A percentile compares a stretch with the other conserved stretches of the same genome.
phyloP scores from a whole-genome alignment of 2,888 invertebrate genomes.

The Eupithecia pulchellata region DNA sequence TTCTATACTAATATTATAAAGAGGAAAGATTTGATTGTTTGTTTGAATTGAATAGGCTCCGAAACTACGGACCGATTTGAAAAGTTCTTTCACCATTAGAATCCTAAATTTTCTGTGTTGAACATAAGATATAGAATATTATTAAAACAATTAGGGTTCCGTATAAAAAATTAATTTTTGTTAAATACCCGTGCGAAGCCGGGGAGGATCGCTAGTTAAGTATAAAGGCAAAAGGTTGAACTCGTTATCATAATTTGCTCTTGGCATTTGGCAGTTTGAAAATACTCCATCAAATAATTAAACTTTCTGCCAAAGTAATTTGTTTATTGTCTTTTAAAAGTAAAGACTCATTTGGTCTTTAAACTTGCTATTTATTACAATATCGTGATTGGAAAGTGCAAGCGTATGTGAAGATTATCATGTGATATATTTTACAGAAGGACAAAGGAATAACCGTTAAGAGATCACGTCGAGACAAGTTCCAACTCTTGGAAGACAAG shows the following conservation, averaged over 20 bases:
- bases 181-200: too few relatives aligned
- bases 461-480: conserved; percentile 41
- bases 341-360: background rate
- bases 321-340: background rate
- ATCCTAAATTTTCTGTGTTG: too few relatives aligned
- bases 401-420: conserved; percentile 1
- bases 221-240: background rate
- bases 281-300: background rate
- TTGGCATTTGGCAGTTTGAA: background rate
- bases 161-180: too few relatives aligned
- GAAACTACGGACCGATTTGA: too few relatives aligned
- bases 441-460: conserved; percentile 30
- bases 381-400: conserved; percentile 4
- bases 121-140: too few relatives aligned
- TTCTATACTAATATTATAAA: too few relatives aligned
- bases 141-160: too few relatives aligned
- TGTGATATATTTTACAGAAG: background rate
- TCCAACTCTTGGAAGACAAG: conserved; percentile 27
- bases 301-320: background rate
- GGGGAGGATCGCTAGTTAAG: too few relatives aligned
- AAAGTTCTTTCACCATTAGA: too few relatives aligned
- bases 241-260: conserved; percentile 2
- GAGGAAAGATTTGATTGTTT: too few relatives aligned
- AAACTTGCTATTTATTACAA: background rate
- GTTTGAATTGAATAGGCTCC: too few relatives aligned